Evolutionary conservation across 2,113 vertebrate genomes (phyloP), one percentile per base, ranked within the genome.

Genomic region (Prinia subflava): DNA sequence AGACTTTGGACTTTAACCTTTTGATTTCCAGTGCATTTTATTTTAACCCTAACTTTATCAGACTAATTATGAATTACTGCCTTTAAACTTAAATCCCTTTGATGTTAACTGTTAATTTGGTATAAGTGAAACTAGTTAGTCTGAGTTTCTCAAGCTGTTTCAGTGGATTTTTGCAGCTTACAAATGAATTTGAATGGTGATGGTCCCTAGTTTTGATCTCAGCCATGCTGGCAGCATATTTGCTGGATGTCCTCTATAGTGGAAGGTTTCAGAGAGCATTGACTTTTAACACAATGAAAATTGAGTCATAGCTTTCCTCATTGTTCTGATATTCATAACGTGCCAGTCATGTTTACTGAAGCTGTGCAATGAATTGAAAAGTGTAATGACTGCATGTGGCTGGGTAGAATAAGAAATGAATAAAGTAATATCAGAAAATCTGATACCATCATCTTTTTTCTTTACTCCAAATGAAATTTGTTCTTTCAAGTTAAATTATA

Each of bases 391-490:
- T 90, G 37, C 83, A 78, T 52, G 41, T 80, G 64, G 23, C 37
- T 75, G 47, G 18, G 49, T 81, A 50, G 56, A 89, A 89, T 71
- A 52, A 78, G 39, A 81, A 92, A 80, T 90, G 33, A 86, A 81
- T 89, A 83, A 79, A 74, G 46, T 79, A 70, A 39, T 95, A 81
- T 49, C 65, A 90, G 37, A 88, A 90, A 80, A 63, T 89, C 49
- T 53, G 94, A 94, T 96, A 81, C 37, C 64, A 87, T 93, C 47
- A 78, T 89, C 64, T 81, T 81, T 89, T 95, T 92, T 68, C 68
- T 92, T 71, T 31, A 64, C 21, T 86, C 23, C 41, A 75, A 78
- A 68, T 68, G 25, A 88, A 95, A 71, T 56, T 81, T 27, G 3
- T 76, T 74, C 25, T 64, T 82, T 56, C 31, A 47, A 52, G 35